phyloP scores from a whole-genome alignment of 2,113 vertebrate species.

The Xyliphius kryptos region DNA sequence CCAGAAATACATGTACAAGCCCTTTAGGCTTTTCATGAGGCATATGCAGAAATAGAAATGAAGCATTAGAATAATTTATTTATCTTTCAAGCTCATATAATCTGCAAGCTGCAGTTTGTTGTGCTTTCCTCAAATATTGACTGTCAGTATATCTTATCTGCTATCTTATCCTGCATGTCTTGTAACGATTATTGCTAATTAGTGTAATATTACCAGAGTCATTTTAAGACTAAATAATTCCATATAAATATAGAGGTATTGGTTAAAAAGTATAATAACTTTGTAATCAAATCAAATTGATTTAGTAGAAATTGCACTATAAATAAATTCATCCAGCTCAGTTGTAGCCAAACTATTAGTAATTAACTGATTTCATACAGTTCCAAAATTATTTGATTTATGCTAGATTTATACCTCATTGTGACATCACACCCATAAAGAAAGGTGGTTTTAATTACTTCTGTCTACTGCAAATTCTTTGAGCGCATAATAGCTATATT shows the following conservation, averaged over 20 bases:
- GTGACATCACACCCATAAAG: neutral
- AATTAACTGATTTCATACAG: neutral
- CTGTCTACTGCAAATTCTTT: neutral
- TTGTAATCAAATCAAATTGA: neutral
- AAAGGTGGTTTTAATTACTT: neutral
- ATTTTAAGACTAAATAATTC: neutral
- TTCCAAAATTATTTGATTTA: neutral
- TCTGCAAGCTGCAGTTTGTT: neutral
- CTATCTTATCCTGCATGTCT: neutral
- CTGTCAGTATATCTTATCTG: neutral
- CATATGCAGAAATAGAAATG: slow-evolving; percentile 1
- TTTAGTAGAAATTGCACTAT: neutral
- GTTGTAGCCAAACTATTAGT: neutral
- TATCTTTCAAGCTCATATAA: neutral
- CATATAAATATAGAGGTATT: neutral
- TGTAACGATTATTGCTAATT: slow-evolving; percentile 3
- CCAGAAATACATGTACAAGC: neutral
- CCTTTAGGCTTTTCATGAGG: neutral
- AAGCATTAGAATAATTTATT: neutral
- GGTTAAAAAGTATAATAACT: neutral
- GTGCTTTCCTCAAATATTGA: neutral
- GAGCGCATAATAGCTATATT: neutral
- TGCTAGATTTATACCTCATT: neutral
- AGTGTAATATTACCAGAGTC: slow-evolving; percentile 1
- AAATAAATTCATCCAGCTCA: slow-evolving; percentile 2